phyloP scores from a whole-genome alignment of 2,888 invertebrate species.

The Cheilosia urbana region DNA sequence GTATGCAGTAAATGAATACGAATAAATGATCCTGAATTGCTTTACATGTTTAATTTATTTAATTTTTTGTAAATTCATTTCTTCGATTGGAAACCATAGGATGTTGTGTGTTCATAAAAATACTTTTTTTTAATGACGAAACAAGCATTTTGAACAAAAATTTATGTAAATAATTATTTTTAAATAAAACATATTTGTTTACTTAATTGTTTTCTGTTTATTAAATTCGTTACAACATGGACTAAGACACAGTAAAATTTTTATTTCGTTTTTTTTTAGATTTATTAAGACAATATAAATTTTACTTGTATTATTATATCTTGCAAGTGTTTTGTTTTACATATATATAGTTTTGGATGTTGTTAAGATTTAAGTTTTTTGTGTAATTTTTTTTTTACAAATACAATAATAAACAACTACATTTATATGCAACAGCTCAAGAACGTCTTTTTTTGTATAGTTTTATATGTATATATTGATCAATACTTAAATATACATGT shows the following conservation, averaged over 20 bases:
- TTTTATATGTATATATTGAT: conserved; percentile 75
- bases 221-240: conserved; percentile 84
- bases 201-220: conserved; percentile 73
- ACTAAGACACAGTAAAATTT: conserved; percentile 84
- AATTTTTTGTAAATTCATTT: conserved; percentile 63
- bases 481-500: conserved; percentile 75
- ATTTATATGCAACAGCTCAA: conserved; percentile 77
- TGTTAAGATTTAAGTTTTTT: conserved; percentile 70
- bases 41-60: conserved; percentile 37
- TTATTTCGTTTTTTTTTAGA: conserved; percentile 73
- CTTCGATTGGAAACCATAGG: conserved; percentile 73
- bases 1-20: conserved; percentile 43
- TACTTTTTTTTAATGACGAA: conserved; percentile 26
- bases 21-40: conserved; percentile 61
- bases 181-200: conserved; percentile 65
- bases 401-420: conserved; percentile 80
- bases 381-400: conserved; percentile 75
- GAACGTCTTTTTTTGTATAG: conserved; percentile 73
- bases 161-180: conserved; percentile 52
- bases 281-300: conserved; percentile 70
- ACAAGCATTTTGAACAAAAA: conserved; percentile 32
- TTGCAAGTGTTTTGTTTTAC: conserved; percentile 63
- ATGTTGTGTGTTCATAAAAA: conserved; percentile 61
- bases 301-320: conserved; percentile 68
- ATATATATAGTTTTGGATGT: conserved; percentile 68